A percentile compares a stretch with the other conserved stretches of the same genome.
These are phyloP conservation scores for Agonum fuliginosum DNA, from an alignment of 2,888 invertebrate genomes.

Conservation along the genomic window DNA sequence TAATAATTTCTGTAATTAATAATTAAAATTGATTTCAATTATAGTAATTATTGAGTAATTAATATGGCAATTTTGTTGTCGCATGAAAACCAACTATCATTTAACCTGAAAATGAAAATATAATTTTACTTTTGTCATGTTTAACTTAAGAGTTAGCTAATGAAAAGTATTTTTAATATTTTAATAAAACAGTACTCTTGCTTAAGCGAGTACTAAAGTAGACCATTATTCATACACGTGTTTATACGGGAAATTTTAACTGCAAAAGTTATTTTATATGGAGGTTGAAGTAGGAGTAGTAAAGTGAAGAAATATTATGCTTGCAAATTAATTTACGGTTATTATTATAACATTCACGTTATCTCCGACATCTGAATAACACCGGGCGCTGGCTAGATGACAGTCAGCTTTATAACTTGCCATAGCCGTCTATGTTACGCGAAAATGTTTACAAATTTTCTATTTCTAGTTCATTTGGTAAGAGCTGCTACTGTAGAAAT, in stretches of 20 bases:
- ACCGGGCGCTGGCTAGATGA: constrained; percentile 18
- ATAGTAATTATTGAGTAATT: constrained; percentile 23
- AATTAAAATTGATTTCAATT: constrained; percentile 16
- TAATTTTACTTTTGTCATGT: too few species aligned
- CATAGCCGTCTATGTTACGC: constrained; percentile 13
- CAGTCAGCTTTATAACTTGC: not conserved
- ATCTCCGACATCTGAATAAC: constrained; percentile 54
- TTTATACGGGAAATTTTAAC: constrained; percentile 55
- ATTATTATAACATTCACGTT: constrained; percentile 58
- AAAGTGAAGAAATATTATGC: constrained; percentile 59
- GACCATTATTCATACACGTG: constrained; percentile 49
- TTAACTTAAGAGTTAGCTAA: too few species aligned
- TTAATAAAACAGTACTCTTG: constrained; percentile 41
- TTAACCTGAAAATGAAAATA: too few species aligned
- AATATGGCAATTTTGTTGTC: constrained; percentile 2
- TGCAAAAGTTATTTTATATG: constrained; percentile 58
- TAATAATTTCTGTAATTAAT: constrained; percentile 20
- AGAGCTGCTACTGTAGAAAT: too few species aligned
- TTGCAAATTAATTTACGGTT: constrained; percentile 60
- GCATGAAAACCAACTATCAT: too few species aligned
- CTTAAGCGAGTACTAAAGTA: constrained; percentile 47
- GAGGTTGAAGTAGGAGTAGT: constrained; percentile 38
- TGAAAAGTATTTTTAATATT: constrained; percentile 49
- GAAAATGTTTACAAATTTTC: constrained; percentile 16
- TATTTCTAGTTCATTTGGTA: too few species aligned